Evolutionary conservation across 2,888 invertebrate genomes (phyloP), one percentile per base, ranked within the genome.

Genomic region (Drosophila meridiana): DNA sequence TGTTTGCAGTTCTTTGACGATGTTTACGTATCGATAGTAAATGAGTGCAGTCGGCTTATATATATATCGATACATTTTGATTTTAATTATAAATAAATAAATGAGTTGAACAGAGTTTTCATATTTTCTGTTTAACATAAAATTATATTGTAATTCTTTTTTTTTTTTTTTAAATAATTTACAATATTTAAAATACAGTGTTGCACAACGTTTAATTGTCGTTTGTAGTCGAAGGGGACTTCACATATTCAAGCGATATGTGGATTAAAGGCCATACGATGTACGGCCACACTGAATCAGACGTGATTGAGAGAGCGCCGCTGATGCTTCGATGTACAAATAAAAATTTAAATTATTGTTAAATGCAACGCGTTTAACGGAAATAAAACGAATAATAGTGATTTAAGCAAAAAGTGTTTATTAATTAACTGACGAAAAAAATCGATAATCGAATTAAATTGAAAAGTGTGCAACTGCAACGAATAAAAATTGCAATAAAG

Each of bases 361-460:
- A 68, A 81, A 63, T 67, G 78, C 71, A 87, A 69, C 79, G 80
- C 73, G 63, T 52, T 77, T 69, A 75, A 79, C 78, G 86, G 81
- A 58, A 61, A 76, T 34, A 76, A 64, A 69, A 59, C 52, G 42
- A 42, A 63, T 68, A 55, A 50, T 65, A 61, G 64, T 69, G 55
- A 67, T 60, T 79, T 67, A 70, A 72, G 66, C 13, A 9, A 57
- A 63, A 59, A 70, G 69, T 70, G 59, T 45, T 50, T 45, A 63
- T 20, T 20, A 61, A 56, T 2, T 30, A 26, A 76, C 26, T 45
- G 4, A 9, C 59, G 68, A 58, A 50, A 11, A 14, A 56, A 57
- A n/a, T 53, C 43, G 38, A 20, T 2, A 47, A 59, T 14, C 26
- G 7, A 38, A 48, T 43, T 60, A 28, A 43, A 56, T 55, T 6